phyloP scores from a whole-genome alignment of 2,888 invertebrate genomes.

The Dolomedes plantarius region DNA sequence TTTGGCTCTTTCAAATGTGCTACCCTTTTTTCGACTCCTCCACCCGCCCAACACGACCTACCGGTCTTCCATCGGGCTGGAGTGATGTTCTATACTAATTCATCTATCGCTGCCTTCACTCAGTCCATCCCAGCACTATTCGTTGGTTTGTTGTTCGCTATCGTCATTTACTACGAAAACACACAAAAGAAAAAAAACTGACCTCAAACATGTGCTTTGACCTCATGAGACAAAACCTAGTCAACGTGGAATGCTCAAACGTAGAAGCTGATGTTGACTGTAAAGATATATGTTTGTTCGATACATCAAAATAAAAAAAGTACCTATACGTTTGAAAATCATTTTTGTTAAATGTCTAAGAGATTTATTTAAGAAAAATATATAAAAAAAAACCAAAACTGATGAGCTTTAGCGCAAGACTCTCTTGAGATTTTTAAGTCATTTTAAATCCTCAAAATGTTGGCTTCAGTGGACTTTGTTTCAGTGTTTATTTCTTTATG shows the following conservation, averaged over 20 bases:
- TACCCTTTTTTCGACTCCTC: background rate
- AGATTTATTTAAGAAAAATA: background rate
- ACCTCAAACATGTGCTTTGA: conserved; percentile 45
- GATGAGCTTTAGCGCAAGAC: conserved; percentile 56
- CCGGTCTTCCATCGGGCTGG: conserved; percentile 3
- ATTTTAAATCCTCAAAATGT: too few relatives aligned
- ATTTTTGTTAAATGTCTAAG: background rate
- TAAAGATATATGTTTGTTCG: background rate
- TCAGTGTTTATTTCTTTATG: too few relatives aligned
- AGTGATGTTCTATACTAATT: conserved; percentile 18
- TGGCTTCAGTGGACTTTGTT: too few relatives aligned
- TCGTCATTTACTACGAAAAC: conserved; percentile 26
- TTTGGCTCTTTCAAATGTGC: too few relatives aligned
- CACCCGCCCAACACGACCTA: conserved; percentile 23
- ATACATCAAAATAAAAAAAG: background rate
- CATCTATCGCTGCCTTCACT: conserved; percentile 64
- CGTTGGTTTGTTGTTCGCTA: conserved; percentile 65
- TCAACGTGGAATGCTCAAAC: conserved; percentile 59
- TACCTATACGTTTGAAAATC: background rate
- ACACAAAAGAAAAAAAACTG: conserved; percentile 18
- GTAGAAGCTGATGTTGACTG: conserved; percentile 43
- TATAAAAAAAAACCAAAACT: conserved; percentile 3
- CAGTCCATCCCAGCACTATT: conserved; percentile 61
- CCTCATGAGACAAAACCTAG: conserved; percentile 28
- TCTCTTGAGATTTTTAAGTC: conserved; percentile 34